Base-by-base conservation (phyloP, 2,797 vertebrate species). In the Sebastes diploproa region DNA sequence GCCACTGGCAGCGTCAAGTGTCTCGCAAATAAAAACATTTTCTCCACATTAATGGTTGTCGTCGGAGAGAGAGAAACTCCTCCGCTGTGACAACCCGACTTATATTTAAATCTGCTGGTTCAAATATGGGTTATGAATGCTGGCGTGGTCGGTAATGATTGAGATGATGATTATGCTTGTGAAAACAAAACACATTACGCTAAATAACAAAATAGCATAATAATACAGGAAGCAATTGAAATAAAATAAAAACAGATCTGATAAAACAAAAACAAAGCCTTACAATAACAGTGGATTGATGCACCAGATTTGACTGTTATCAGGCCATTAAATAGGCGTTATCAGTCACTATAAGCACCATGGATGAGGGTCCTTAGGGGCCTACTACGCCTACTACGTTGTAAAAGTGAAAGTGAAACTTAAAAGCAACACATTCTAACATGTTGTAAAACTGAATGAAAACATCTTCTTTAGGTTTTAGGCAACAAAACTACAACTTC, bases 1-100 rank as follows among this genome's bases (percentile, higher is more conserved):
- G 78, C 72, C 59, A 52, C 67, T 81, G 81, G 63, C 75, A 73
- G 56, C n/a, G 2, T 67, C 77, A 58, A 82, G 75, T 63, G 70
- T 65, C 60, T 82, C 8, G 20, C 36, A 77, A 60, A 79, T 76
- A 59, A 86, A 81, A 78, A 27, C 38, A 61, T 75, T 81, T 82
- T 30, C 62, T 61, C 22, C 54, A 76, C 20, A 65, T 67, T 69
- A 64, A 73, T 32, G 59, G 18, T 4, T 75, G 32, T 62, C 59
- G 50, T 22, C 2, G 2, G 27, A 75, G 65, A 60, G 9, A 38
- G 38, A 73, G 20, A 27, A 36, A 34, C 32, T 50, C 50, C 64
- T 83, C 27, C 52, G 61, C 42, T 59, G 36, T 77, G 69, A 86
- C 68, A 75, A 59, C 4, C 55, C n/a, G 32, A 66, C 16, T 73